phyloP scores from a whole-genome alignment of 2,797 vertebrate species.

The Steatocranus sp. region DNA sequence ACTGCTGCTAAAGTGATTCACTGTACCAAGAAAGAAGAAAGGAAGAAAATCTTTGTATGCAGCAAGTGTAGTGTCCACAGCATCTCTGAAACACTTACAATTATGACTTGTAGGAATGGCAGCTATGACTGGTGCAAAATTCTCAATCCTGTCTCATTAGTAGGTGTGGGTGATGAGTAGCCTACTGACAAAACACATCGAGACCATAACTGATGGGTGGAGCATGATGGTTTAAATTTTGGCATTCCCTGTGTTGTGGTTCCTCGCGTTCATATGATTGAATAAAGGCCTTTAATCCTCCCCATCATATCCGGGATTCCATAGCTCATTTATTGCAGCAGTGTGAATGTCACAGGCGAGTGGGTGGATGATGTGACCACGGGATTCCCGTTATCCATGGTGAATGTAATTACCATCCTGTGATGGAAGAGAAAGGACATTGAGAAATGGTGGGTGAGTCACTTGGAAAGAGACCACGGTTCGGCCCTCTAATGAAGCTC shows the following conservation, averaged over 20 bases:
- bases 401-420: constrained; percentile 61
- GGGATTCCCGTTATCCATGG: constrained; percentile 54
- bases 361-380: constrained; percentile 38
- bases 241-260: background rate
- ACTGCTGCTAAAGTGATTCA: background rate
- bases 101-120: background rate
- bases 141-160: background rate
- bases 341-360: constrained; percentile 53
- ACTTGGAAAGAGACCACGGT: constrained; percentile 18
- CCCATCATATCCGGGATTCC: constrained; percentile 42
- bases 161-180: background rate
- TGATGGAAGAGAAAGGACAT: background rate
- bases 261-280: background rate
- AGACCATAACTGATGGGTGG: background rate
- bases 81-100: background rate
- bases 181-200: background rate
- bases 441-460: constrained; percentile 44
- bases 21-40: background rate
- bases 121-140: background rate
- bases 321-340: constrained; percentile 44
- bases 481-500: constrained; percentile 42
- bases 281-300: constrained; percentile 47
- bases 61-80: background rate
- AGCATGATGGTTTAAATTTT: background rate
- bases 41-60: background rate